These are phyloP conservation scores for Temnothorax nylanderi DNA, from an alignment of 1,140 invertebrate genomes.

Conservation along the genomic window DNA sequence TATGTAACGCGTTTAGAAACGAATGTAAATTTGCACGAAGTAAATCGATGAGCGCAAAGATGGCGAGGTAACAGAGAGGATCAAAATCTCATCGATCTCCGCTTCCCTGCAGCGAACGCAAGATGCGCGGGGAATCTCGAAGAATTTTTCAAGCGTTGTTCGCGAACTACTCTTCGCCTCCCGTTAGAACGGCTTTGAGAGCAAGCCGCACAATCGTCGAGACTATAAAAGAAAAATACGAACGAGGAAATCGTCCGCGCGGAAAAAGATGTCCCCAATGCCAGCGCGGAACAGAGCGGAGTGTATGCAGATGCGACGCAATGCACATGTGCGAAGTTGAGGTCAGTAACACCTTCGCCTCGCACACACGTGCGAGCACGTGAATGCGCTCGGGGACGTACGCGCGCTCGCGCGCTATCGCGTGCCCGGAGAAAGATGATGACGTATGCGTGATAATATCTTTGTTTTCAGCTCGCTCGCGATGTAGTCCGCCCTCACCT, in stretches of 20 bases:
- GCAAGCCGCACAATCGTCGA: slow-evolving; percentile 2
- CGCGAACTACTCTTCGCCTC: background rate
- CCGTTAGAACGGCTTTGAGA: background rate
- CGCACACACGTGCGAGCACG: background rate
- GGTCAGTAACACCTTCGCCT: slow-evolving; percentile 28
- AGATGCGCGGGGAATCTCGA: slow-evolving; percentile 1
- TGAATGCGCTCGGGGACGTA: slow-evolving; percentile 15
- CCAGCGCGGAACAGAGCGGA: background rate
- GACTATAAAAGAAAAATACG: slow-evolving; percentile 4
- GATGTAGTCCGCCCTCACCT: background rate
- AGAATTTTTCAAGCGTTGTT: background rate
- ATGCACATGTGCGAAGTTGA: slow-evolving; percentile 26
- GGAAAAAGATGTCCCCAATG: background rate
- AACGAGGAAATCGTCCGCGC: slow-evolving; percentile 3
- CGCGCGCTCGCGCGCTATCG: background rate
- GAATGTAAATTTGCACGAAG: background rate
- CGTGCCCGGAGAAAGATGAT: slow-evolving; percentile 52
- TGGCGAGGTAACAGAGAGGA: background rate
- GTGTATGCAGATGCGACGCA: background rate
- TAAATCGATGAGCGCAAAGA: background rate
- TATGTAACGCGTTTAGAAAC: background rate
- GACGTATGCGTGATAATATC: slow-evolving; percentile 50
- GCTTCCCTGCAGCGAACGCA: background rate
- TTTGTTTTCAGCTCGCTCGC: slow-evolving; percentile 28
- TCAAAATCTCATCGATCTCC: background rate